Conservation (phyloP, 2,797 vertebrate genomes). For the Netta rufina region DNA sequence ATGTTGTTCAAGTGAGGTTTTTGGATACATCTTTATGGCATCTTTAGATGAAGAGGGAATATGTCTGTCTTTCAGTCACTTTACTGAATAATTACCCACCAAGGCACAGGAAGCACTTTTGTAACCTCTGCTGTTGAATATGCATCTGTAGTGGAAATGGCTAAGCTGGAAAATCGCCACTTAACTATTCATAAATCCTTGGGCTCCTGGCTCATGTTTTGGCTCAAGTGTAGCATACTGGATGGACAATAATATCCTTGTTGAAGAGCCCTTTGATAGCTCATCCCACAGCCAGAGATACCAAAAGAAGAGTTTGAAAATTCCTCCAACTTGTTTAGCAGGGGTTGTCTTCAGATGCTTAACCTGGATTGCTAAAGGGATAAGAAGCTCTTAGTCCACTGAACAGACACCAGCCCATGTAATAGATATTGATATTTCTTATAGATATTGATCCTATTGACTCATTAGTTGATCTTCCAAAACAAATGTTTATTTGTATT, state of each 20-base stretch:
- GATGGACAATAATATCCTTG: neutral
- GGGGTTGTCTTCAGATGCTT: neutral
- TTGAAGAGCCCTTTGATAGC: neutral
- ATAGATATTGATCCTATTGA: neutral
- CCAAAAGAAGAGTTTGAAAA: neutral
- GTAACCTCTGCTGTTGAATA: neutral
- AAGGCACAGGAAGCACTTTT: neutral
- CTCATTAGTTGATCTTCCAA: neutral
- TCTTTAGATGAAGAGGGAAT: neutral
- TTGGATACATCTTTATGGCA: neutral
- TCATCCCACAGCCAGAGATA: neutral
- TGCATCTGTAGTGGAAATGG: neutral
- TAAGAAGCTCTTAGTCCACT: neutral
- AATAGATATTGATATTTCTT: neutral
- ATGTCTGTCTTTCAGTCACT: neutral
- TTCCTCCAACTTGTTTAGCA: neutral
- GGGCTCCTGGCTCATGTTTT: neutral
- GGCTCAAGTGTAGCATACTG: neutral
- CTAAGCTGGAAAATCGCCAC: neutral
- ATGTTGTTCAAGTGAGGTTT: neutral
- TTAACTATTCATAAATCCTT: neutral
- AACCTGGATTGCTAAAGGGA: neutral
- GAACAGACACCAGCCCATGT: neutral
- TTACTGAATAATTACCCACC: neutral
- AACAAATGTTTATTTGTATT: neutral